These are phyloP conservation scores for Sebastes itinus DNA, from an alignment of 2,797 vertebrate species.

Conservation along the genomic window DNA sequence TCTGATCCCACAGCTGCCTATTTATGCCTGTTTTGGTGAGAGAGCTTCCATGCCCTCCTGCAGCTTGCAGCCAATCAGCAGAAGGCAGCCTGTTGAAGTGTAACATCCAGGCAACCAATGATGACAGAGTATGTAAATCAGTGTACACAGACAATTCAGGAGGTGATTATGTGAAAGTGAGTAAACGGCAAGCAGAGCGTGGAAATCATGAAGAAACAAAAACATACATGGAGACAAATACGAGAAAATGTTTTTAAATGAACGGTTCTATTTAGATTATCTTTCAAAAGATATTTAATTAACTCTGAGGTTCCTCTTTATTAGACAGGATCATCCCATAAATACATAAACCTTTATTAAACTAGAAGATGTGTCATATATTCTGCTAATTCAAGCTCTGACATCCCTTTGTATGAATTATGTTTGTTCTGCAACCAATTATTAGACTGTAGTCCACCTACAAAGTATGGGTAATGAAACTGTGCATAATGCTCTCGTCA, in stretches of 20 bases:
- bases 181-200: slow-evolving; percentile 30
- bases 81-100: slow-evolving; percentile 57
- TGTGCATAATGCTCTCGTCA: background rate
- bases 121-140: slow-evolving; percentile 68
- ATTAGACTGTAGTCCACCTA: background rate
- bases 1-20: slow-evolving; percentile 41
- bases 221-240: background rate
- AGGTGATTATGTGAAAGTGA: slow-evolving; percentile 35
- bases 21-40: slow-evolving; percentile 80
- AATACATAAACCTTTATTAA: background rate
- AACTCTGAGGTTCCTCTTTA: background rate
- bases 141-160: background rate
- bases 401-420: background rate
- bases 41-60: slow-evolving; percentile 38
- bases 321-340: background rate
- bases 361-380: background rate
- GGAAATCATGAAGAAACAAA: slow-evolving; percentile 1
- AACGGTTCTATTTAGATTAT: background rate
- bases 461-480: background rate
- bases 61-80: slow-evolving; percentile 71
- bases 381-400: background rate
- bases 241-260: background rate
- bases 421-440: background rate
- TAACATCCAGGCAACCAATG: slow-evolving; percentile 70
- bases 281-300: background rate